Conservation (phyloP, 2,888 invertebrate species). For the Hypena proboscidalis region DNA sequence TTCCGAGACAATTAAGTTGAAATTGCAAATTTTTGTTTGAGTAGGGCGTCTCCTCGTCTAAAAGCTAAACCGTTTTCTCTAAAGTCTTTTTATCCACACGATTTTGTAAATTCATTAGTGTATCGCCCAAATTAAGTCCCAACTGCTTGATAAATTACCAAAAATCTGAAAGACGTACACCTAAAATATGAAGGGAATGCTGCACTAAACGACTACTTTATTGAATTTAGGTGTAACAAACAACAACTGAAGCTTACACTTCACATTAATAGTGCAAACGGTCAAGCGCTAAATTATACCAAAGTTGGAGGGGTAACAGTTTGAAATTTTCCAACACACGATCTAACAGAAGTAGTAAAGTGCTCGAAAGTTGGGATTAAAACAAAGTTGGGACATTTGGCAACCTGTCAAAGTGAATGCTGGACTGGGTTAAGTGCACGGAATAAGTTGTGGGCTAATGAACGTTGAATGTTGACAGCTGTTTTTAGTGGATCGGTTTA, state of each 20-base stretch:
- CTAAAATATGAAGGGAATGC: not conserved
- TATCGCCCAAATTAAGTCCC: too few relatives aligned
- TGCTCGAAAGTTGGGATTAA: constrained; percentile 25
- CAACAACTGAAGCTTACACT: not conserved
- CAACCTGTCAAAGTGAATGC: constrained; percentile 21
- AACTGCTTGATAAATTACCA: too few relatives aligned
- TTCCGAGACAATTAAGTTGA: too few relatives aligned
- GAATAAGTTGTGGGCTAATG: not conserved
- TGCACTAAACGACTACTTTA: constrained; percentile 4
- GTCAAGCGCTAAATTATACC: constrained; percentile 24
- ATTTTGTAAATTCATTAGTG: too few relatives aligned
- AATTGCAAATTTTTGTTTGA: too few relatives aligned
- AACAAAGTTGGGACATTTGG: constrained; percentile 31
- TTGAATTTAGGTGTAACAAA: not conserved
- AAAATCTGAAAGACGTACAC: too few relatives aligned
- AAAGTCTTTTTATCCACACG: too few relatives aligned
- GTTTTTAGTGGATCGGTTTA: too few relatives aligned
- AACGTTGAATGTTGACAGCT: too few relatives aligned
- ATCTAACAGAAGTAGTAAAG: constrained; percentile 20
- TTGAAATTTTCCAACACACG: constrained; percentile 22
- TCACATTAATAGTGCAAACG: constrained; percentile 9
- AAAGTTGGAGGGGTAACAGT: constrained; percentile 22
- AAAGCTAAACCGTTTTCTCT: too few relatives aligned
- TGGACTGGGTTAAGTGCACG: constrained; percentile 1
- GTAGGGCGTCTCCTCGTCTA: too few relatives aligned